phyloP scores from a whole-genome alignment of 1,140 invertebrate species.

The Ceratosolen solmsi region DNA sequence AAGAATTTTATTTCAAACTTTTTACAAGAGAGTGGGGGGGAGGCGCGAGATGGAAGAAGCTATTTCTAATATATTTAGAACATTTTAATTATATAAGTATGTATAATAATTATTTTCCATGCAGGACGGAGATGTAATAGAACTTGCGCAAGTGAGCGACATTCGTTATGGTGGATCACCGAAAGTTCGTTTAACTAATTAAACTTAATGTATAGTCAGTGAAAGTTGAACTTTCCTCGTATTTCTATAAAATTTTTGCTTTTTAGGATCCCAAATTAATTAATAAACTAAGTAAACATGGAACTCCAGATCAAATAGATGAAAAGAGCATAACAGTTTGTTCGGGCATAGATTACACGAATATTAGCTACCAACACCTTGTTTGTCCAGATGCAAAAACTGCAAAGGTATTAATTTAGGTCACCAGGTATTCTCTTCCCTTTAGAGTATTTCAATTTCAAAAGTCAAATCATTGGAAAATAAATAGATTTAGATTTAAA shows the following conservation, averaged over 20 bases:
- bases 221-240: neutral
- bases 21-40: too few relatives aligned
- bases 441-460: too few relatives aligned
- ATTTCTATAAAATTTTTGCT: neutral
- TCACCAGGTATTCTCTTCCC: neutral
- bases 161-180: slow-evolving; percentile 91
- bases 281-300: slow-evolving; percentile 86
- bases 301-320: slow-evolving; percentile 83
- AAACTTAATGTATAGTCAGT: neutral
- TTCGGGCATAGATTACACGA: slow-evolving; percentile 97
- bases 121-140: slow-evolving; percentile 96
- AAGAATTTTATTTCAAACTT: too few relatives aligned
- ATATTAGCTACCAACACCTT: slow-evolving; percentile 96
- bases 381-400: slow-evolving; percentile 91
- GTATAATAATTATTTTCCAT: too few relatives aligned
- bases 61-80: too few relatives aligned
- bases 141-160: slow-evolving; percentile 97
- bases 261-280: slow-evolving; percentile 87
- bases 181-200: slow-evolving; percentile 77
- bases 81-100: too few relatives aligned
- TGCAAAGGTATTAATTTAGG: slow-evolving; percentile 84
- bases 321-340: slow-evolving; percentile 97
- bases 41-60: too few relatives aligned
- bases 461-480: too few relatives aligned
- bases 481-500: too few relatives aligned